These are phyloP conservation scores for Cyprinus carpio DNA, from an alignment of 2,113 vertebrate species.

Conservation along the genomic window DNA sequence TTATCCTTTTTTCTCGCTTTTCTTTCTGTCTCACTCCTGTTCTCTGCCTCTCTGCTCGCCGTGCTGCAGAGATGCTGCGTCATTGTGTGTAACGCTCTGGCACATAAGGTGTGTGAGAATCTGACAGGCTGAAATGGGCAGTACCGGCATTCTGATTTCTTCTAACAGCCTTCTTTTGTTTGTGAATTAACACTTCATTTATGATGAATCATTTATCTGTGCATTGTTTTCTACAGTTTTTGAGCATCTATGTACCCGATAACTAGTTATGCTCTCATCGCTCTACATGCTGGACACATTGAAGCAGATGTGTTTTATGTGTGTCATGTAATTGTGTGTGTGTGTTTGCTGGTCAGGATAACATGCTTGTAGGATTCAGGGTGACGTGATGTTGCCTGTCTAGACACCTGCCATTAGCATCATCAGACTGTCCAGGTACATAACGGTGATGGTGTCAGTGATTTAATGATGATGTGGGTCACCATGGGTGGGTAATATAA, in stretches of 20 bases:
- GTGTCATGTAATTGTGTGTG: neutral
- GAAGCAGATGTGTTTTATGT: neutral
- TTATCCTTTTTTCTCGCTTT: neutral
- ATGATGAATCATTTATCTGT: slow-evolving; percentile 14
- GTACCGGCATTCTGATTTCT: slow-evolving; percentile 1
- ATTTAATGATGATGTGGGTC: slow-evolving; percentile 4
- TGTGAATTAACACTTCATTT: neutral
- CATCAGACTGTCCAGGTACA: neutral
- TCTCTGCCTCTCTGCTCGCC: slow-evolving; percentile 1
- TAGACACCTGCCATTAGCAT: slow-evolving; percentile 33
- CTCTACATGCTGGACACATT: neutral
- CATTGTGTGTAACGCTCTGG: slow-evolving; percentile 58
- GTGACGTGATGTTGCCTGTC: slow-evolving; percentile 33
- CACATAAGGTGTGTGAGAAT: slow-evolving; percentile 31
- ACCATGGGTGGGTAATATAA: neutral
- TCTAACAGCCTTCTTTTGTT: neutral
- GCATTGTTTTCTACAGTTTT: slow-evolving; percentile 8
- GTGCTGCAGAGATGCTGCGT: slow-evolving; percentile 68
- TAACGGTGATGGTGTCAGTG: neutral
- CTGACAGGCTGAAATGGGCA: neutral
- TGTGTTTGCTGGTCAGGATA: neutral
- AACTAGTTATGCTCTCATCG: neutral
- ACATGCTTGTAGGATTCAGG: neutral
- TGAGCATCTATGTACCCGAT: neutral
- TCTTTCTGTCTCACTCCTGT: neutral